These are phyloP conservation scores for Ceyx margarethae DNA, from an alignment of 2,113 vertebrate species.

Conservation along the genomic window DNA sequence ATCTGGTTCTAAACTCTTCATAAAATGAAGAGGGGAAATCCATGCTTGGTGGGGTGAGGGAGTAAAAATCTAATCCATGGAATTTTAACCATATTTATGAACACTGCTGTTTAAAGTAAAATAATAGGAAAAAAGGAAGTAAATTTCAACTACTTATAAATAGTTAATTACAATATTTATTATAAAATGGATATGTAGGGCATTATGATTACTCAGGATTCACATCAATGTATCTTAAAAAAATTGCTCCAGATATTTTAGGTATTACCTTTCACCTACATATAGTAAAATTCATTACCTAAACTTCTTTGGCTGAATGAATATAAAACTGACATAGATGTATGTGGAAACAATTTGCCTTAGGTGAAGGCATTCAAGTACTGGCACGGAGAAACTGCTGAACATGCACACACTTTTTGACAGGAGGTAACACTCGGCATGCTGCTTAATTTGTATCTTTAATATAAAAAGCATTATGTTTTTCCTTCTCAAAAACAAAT, in stretches of 20 bases:
- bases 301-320: not conserved
- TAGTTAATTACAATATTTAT: not conserved
- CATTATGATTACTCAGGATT: not conserved
- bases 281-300: not conserved
- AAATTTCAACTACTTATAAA: not conserved
- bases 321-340: not conserved
- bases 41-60: not conserved
- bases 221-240: not conserved
- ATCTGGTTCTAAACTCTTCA: slow-evolving; percentile 47
- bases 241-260: not conserved
- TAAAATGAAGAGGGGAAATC: slow-evolving; percentile 46
- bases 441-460: not conserved
- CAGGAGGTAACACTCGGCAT: not conserved
- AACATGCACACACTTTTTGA: not conserved
- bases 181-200: not conserved
- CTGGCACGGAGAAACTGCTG: not conserved
- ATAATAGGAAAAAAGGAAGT: not conserved
- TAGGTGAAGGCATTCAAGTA: not conserved
- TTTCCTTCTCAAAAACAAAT: not conserved
- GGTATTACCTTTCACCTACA: not conserved
- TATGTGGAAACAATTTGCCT: not conserved
- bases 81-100: not conserved
- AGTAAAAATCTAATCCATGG: not conserved
- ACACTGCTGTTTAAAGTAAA: not conserved
- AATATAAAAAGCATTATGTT: not conserved